phyloP scores from a whole-genome alignment of 2,888 invertebrate genomes.

The Ariolimax columbianus region DNA sequence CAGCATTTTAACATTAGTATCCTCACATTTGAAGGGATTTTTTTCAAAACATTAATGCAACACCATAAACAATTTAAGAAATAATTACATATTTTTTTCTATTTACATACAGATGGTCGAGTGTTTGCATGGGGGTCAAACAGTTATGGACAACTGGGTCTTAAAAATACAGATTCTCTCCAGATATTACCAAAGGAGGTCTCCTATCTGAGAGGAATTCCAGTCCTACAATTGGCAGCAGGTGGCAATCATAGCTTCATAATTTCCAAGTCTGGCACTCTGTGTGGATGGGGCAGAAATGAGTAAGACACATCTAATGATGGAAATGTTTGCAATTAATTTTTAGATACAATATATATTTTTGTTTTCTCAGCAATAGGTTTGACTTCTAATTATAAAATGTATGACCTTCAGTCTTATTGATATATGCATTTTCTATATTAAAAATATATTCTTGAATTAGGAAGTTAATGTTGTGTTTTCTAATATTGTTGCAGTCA shows the following conservation, averaged over 20 bases:
- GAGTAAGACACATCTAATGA: constrained; percentile 59
- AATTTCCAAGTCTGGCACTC: constrained; percentile 77
- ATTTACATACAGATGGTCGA: constrained; percentile 65
- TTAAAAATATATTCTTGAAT: neutral
- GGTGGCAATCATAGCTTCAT: constrained; percentile 76
- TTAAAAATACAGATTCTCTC: constrained; percentile 60
- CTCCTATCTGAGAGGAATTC: constrained; percentile 71
- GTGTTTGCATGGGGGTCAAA: constrained; percentile 79
- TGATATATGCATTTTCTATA: neutral
- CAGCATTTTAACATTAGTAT: too few relatives aligned
- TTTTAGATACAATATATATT: neutral
- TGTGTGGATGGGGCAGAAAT: constrained; percentile 79
- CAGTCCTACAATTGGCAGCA: constrained; percentile 74
- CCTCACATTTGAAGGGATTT: too few relatives aligned
- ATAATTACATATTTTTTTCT: neutral
- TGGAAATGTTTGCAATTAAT: neutral
- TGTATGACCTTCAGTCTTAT: too few relatives aligned
- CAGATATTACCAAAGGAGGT: constrained; percentile 63
- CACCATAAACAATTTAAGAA: neutral
- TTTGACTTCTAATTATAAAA: too few relatives aligned
- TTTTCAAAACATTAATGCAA: too few relatives aligned
- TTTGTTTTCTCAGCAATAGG: neutral
- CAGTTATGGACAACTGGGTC: constrained; percentile 74
- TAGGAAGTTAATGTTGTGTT: neutral
- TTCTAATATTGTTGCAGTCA: too few relatives aligned